Evolutionary conservation across 1,140 invertebrate species (phyloP), one percentile per base, ranked within the genome.

Genomic region (Metaphire vulgaris): DNA sequence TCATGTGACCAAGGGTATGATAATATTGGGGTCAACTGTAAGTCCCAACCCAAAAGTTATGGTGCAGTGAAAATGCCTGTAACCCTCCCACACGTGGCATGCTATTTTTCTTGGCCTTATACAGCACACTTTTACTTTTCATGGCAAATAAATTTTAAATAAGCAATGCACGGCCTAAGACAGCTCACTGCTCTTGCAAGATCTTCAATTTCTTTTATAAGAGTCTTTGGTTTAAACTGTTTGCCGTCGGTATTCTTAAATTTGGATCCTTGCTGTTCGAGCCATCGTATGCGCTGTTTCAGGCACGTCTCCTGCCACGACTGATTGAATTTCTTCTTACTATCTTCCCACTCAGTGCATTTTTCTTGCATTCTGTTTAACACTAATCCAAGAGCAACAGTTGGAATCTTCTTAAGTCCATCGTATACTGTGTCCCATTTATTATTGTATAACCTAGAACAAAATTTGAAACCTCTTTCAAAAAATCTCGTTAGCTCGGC

Each of bases 381-480:
- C 6, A 99, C 95, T n/a, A 98, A 90, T 0, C 95, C 94, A 29
- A 99, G 93, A 1, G 95, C 95, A 65, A 97, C 91, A 1, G 90
- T 89, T 0, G 97, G 97, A 86, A 96, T 98, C 84, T 96, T 95
- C 85, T 97, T 98, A 74, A 99, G 86, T 2, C 96, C 96, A 77
- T 98, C 95, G 70, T 99, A 95, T 30, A 99, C 97, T 83, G 99
- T 97, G 68, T 90, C 87, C 1, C 95, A 91, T 87, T 98, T 98
- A 80, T 99, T 97, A 72, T 96, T 96, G 87, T 99, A 99, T 84
- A 99, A 94, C 83, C 89, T 88, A 56, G 21, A 56, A 12, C 41
- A 56, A 6, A 56, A 56, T 56, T 6, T 21, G n/a, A n/a, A n/a
- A n/a, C n/a, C n/a, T n/a, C n/a, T n/a, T n/a, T n/a, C n/a, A n/a